Percentiles rank a stretch among this genome's conserved stretches.
Conservation (phyloP, 2,113 vertebrate species). For the Leptobrachium ailaonicum region DNA sequence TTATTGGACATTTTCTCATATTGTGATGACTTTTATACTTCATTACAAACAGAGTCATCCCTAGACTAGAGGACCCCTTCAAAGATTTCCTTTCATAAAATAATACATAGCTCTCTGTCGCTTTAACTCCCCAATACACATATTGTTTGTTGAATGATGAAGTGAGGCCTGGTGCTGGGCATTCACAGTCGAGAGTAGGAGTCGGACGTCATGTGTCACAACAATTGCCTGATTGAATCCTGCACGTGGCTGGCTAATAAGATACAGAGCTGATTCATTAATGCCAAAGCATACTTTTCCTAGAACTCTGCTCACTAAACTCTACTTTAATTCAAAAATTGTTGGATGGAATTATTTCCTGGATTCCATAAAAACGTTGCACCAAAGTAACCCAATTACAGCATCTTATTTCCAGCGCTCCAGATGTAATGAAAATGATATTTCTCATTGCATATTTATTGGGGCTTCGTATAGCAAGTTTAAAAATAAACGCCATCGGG, state of each 20-base stretch:
- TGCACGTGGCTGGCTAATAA: slow-evolving; percentile 37
- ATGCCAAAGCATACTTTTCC: slow-evolving; percentile 21
- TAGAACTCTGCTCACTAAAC: neutral
- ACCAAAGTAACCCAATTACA: neutral
- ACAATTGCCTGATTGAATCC: slow-evolving; percentile 38
- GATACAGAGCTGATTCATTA: slow-evolving; percentile 17
- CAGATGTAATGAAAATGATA: neutral
- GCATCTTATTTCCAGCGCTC: neutral
- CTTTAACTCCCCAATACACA: neutral
- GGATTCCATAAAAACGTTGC: neutral
- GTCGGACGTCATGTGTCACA: slow-evolving; percentile 25
- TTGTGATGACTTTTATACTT: too few relatives aligned
- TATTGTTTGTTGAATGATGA: slow-evolving; percentile 14
- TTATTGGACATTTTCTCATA: too few relatives aligned
- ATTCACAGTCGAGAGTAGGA: slow-evolving; percentile 25
- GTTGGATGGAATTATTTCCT: neutral
- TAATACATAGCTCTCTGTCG: neutral
- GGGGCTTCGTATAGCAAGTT: neutral
- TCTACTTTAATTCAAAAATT: neutral
- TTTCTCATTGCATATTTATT: neutral
- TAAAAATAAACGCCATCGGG: neutral
- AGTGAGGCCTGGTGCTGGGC: slow-evolving; percentile 17
- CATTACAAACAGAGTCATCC: too few relatives aligned
- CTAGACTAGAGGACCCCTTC: too few relatives aligned
- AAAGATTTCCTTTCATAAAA: too few relatives aligned